phyloP scores from a whole-genome alignment of 2,113 vertebrate genomes.

The Crotalus viridis region DNA sequence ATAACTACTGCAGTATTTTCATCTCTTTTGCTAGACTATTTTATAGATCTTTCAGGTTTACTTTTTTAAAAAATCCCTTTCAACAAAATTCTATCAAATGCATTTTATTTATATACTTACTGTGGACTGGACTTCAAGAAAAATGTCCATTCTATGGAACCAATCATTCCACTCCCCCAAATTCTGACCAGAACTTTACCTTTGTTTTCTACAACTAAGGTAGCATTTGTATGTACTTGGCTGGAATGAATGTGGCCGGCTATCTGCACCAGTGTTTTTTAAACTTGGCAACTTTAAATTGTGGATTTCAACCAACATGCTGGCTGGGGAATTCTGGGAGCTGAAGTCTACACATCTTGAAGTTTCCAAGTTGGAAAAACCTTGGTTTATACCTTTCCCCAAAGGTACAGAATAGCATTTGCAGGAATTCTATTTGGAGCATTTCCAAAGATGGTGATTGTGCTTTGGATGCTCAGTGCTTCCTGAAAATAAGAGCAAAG shows the following conservation, averaged over 20 bases:
- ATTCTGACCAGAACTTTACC: background rate
- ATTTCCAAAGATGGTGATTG: background rate
- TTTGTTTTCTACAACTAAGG: background rate
- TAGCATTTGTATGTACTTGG: background rate
- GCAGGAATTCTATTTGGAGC: background rate
- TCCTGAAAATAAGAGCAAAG: background rate
- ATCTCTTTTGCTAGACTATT: slow-evolving; percentile 7
- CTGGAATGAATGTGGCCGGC: background rate
- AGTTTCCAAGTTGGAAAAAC: background rate
- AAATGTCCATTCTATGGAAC: background rate
- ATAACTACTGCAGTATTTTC: background rate
- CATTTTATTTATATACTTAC: background rate
- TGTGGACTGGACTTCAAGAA: background rate
- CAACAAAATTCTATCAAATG: background rate
- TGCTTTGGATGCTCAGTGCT: background rate
- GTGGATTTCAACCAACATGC: background rate
- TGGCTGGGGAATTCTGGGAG: background rate
- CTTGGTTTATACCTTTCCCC: background rate
- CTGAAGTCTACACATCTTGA: background rate
- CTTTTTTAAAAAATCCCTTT: background rate
- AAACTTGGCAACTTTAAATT: background rate
- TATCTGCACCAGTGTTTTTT: background rate
- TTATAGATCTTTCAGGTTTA: slow-evolving; percentile 32
- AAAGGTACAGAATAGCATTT: background rate
- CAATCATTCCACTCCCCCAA: background rate